Base-by-base conservation (phyloP, 2,888 invertebrate species). In the Pasiphila rectangulata region DNA sequence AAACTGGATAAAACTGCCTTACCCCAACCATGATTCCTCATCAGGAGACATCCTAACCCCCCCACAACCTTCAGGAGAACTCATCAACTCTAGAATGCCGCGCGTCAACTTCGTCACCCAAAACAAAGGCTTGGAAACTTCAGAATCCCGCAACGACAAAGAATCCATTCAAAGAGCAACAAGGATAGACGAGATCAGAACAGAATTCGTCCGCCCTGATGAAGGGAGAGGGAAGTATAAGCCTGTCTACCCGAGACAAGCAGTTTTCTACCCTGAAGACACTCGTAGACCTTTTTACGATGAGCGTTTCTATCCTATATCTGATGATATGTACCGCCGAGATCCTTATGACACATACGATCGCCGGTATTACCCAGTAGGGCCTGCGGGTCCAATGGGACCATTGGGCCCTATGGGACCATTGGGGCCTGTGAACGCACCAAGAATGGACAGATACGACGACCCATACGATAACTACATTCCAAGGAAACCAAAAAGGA, bases 31-130 rank as follows among this genome's bases (percentile, higher is more conserved):
- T 40, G 78, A 81, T 10, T 41, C 71, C 43, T 70, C 75, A 40
- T 65, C 76, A 56, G 79, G 83, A 20, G 82, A 87, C 39, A 79
- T 86, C n/a, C 73, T 91, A 2, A 83, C 90, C 0, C 90, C 90
- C 19, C 87, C 91, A 0, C 81, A 88, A 57, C 85, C 89, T 3
- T 88, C 88, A 2, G 90, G 90, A 46, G 91, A 91, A 12, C 77
- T 90, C 1, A 82, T 89, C 15, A 90, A 88, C 63, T 86, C 91
- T 2, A 77, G 92, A 58, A 92, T 92, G 75, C 92, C 93, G 0
- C 75, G 92, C 59, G 92, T 93, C 1, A 92, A 93, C 70, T 93
- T 93, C 59, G 91, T 93, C 7, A 93, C 93, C 0, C 92, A 92
- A 65, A 90, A 91, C 53, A 90, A 90, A 79, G 70, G 72, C 1